Conservation (phyloP, 1,140 invertebrate genomes). For the Cecropterus lyciades region DNA sequence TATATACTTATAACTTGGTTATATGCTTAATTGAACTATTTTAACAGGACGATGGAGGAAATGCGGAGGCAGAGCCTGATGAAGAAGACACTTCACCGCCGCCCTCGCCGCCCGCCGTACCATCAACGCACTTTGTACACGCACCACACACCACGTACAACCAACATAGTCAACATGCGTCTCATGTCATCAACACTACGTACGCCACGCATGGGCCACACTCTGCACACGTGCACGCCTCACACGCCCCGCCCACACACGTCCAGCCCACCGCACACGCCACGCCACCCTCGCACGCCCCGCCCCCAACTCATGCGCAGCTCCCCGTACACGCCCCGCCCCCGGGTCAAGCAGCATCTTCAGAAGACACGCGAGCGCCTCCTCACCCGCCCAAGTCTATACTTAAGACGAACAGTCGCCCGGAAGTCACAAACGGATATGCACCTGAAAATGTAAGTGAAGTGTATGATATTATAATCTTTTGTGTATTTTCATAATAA, state of each 20-base stretch:
- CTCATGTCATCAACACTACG: constrained; percentile 6
- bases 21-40: not conserved
- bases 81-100: constrained; percentile 38
- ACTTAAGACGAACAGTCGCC: constrained; percentile 70
- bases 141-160: constrained; percentile 6
- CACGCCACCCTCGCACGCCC: constrained; percentile 5
- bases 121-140: constrained; percentile 2
- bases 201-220: constrained; percentile 20
- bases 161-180: constrained; percentile 15
- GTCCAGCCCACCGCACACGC: constrained; percentile 4
- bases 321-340: not conserved
- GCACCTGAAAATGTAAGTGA: constrained; percentile 22
- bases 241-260: constrained; percentile 13
- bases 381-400: constrained; percentile 78
- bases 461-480: not conserved
- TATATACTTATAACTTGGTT: no score
- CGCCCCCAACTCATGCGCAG: not conserved
- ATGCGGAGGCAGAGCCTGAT: constrained; percentile 42
- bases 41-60: constrained; percentile 56
- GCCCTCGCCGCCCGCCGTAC: constrained; percentile 22
- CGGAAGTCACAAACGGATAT: constrained; percentile 67
- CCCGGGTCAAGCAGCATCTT: constrained; percentile 25
- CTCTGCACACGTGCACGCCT: constrained; percentile 6
- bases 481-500: no score
- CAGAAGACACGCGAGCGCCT: constrained; percentile 50